These are phyloP conservation scores for Marmota flaviventris DNA, from an alignment of 2,113 vertebrate genomes.

Conservation along the genomic window DNA sequence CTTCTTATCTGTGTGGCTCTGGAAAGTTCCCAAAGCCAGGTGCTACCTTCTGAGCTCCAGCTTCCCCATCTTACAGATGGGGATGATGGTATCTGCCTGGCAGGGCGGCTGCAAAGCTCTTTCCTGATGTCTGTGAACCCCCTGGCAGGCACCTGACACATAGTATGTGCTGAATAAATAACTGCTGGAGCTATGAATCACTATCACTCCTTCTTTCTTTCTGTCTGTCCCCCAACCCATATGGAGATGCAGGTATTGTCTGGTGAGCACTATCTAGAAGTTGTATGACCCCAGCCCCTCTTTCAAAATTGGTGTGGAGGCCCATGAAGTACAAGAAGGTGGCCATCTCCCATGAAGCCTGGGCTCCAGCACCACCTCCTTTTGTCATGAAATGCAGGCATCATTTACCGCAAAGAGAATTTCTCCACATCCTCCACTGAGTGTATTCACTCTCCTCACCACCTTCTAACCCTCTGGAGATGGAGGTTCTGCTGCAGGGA, in stretches of 20 bases:
- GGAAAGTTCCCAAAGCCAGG: not conserved
- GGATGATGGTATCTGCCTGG: not conserved
- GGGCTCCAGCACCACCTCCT: not conserved
- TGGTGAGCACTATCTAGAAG: not conserved
- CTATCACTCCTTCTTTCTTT: not conserved
- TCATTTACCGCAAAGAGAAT: not conserved
- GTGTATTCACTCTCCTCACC: not conserved
- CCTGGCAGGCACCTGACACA: not conserved
- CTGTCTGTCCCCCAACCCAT: not conserved
- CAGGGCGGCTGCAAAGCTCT: not conserved
- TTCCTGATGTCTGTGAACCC: not conserved
- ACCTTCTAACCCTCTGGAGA: not conserved
- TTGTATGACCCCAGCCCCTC: not conserved
- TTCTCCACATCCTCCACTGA: not conserved
- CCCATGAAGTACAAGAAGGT: not conserved
- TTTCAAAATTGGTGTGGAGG: not conserved
- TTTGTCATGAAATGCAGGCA: not conserved
- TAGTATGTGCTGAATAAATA: not conserved
- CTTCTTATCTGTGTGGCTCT: not conserved
- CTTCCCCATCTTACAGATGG: not conserved
- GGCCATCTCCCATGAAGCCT: fast-evolving
- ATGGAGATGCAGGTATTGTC: not conserved
- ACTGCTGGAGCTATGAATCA: not conserved
- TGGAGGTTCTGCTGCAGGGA: not conserved
- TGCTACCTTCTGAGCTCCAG: not conserved